Percentiles rank a stretch among this genome's conserved stretches.
Conservation (phyloP, 2,113 vertebrate genomes). For the Pantherophis guttatus region DNA sequence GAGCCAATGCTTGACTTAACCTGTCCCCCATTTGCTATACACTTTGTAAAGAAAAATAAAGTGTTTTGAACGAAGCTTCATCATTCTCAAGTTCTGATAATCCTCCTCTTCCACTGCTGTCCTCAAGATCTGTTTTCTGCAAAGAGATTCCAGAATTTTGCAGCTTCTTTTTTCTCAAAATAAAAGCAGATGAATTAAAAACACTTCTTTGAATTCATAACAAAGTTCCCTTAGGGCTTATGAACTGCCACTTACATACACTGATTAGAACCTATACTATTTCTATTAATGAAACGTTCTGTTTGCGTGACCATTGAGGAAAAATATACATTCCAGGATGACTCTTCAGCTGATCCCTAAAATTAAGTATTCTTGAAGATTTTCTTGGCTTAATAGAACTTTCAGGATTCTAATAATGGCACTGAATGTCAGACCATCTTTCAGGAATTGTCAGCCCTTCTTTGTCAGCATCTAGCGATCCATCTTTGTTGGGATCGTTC, state of each 20-base stretch:
- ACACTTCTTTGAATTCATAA: background rate
- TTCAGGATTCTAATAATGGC: background rate
- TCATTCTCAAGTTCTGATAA: background rate
- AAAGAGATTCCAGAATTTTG: background rate
- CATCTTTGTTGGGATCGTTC: background rate
- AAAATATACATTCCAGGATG: background rate
- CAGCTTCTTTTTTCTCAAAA: background rate
- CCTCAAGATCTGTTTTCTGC: background rate
- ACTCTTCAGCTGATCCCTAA: slow-evolving; percentile 11
- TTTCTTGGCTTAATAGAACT: background rate
- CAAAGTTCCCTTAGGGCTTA: background rate
- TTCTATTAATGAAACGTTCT: background rate
- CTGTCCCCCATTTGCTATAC: background rate
- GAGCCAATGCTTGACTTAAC: background rate
- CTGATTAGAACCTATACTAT: background rate
- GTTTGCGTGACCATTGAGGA: background rate
- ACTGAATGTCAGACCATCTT: slow-evolving; percentile 9
- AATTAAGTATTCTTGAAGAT: background rate
- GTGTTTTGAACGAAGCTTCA: background rate
- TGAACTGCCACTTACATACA: background rate
- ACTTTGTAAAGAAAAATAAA: background rate
- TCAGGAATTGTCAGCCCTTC: slow-evolving; percentile 14
- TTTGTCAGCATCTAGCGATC: background rate
- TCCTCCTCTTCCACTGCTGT: background rate
- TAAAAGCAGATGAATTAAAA: background rate